Evolutionary conservation across 2,888 invertebrate genomes (phyloP), one percentile per base, ranked within the genome.

Genomic region (Hypolimnas misippus): DNA sequence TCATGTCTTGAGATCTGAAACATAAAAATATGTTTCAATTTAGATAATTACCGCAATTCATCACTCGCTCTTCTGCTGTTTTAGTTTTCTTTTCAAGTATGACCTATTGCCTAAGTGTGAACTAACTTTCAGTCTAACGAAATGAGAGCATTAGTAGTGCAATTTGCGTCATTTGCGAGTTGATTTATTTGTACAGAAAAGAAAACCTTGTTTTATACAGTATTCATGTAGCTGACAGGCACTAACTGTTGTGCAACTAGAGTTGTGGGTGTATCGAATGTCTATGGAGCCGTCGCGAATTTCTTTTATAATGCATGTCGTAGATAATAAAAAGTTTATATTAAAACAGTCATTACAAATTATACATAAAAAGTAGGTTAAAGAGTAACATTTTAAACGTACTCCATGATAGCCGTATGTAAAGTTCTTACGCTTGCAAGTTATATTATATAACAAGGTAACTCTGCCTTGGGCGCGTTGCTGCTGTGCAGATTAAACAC

Each of bases 1-100:
- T 89, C 85, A 55, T 83, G 83, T 63, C 83, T 75, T 75, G 86
- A 78, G 71, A 89, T 86, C 91, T 90, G 83, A 55, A 61, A 55
- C 44, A 21, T 12, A 38, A 38, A 1, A 38, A 38, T 0, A 33
- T 8, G 0, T n/a, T n/a, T 4, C 4, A 38, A n/a, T 38, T 38
- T n/a, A 38, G 35, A 38, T 12, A n/a, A n/a, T 38, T 38, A 1
- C 4, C 4, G 35, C 12, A n/a, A n/a, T n/a, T 1, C 0, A n/a
- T n/a, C 2, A 38, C n/a, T 38, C 19, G 12, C 17, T 42, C 5
- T 54, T 35, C 12, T 29, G 25, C 25, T 25, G 5, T 25, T 25
- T 5, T 25, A 25, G 5, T 25, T 25, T 25, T 25, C 2, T 25
- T 25, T 25, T 25, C 5, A 3, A 3, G 5, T 25, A 25, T 5